Percentiles rank a stretch among this genome's conserved stretches.
Evolutionary conservation across 2,113 vertebrate species (phyloP).

Genomic region (Syngnathus typhle): DNA sequence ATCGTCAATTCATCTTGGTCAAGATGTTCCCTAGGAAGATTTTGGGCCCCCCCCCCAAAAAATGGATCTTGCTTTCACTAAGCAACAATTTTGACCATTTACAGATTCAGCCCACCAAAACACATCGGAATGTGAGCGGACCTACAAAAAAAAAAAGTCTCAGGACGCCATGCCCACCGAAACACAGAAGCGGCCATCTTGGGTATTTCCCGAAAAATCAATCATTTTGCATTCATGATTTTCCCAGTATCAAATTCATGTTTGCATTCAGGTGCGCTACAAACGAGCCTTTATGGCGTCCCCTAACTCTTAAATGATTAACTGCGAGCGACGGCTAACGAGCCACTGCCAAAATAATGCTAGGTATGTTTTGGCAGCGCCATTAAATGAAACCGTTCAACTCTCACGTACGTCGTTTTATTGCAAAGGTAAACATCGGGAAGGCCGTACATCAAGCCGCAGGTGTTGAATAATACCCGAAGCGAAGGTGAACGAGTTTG

Average conservation of each 20-base stretch:
- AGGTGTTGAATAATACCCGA: background rate
- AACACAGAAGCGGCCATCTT: too few relatives aligned
- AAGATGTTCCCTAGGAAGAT: too few relatives aligned
- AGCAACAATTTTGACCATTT: too few relatives aligned
- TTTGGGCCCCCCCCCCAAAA: too few relatives aligned
- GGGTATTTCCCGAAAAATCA: background rate
- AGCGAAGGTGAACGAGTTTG: background rate
- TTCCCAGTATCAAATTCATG: background rate
- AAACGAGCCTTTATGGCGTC: background rate
- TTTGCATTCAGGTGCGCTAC: background rate
- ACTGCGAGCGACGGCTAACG: background rate
- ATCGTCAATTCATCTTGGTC: too few relatives aligned
- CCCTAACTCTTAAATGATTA: background rate
- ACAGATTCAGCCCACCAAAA: too few relatives aligned
- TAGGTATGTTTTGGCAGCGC: background rate
- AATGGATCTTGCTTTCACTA: too few relatives aligned
- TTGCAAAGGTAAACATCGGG: background rate
- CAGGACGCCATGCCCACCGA: too few relatives aligned
- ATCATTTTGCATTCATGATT: background rate
- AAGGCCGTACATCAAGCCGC: background rate
- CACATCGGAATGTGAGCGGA: too few relatives aligned
- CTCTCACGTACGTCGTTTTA: background rate
- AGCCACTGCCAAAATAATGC: background rate
- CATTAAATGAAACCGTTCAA: background rate
- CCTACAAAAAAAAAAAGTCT: too few relatives aligned